phyloP scores from a whole-genome alignment of 2,113 vertebrate genomes.

The Halichoeres trimaculatus region DNA sequence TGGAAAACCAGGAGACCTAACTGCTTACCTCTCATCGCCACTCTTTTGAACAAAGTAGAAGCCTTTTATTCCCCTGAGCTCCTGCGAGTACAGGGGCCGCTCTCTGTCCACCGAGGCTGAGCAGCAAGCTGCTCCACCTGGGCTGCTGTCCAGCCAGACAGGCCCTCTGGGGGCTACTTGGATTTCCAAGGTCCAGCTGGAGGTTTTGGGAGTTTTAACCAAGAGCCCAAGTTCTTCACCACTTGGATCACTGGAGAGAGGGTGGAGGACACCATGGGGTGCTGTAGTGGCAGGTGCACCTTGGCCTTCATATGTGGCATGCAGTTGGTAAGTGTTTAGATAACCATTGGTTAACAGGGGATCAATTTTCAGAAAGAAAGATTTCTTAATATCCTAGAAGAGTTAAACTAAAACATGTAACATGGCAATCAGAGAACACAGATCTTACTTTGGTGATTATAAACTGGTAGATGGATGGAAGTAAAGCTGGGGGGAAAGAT shows the following conservation, averaged over 20 bases:
- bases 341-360: conserved; percentile 19
- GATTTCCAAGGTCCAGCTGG: conserved; percentile 62
- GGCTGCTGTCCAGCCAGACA: conserved; percentile 75
- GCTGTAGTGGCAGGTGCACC: conserved; percentile 95
- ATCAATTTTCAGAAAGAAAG: conserved; percentile 9
- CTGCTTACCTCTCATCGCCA: conserved; percentile 23
- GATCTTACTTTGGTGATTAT: not conserved
- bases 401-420: conserved; percentile 15
- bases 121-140: conserved; percentile 58
- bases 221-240: conserved; percentile 64
- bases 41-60: conserved; percentile 50
- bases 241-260: conserved; percentile 78
- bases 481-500: conserved; percentile 7
- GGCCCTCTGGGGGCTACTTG: conserved; percentile 62
- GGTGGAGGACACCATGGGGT: conserved; percentile 90
- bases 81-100: conserved; percentile 36
- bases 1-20: conserved; percentile 21
- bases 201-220: conserved; percentile 74
- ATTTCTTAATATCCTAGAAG: conserved; percentile 1
- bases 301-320: conserved; percentile 95
- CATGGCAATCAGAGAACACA: conserved; percentile 1
- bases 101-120: conserved; percentile 35
- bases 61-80: conserved; percentile 37
- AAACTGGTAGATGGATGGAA: not conserved
- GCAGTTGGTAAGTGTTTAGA: conserved; percentile 91